A percentile compares a stretch with the other conserved stretches of the same genome.
Evolutionary conservation across 1,140 invertebrate genomes (phyloP).

Genomic region (Notospermus geniculatus): DNA sequence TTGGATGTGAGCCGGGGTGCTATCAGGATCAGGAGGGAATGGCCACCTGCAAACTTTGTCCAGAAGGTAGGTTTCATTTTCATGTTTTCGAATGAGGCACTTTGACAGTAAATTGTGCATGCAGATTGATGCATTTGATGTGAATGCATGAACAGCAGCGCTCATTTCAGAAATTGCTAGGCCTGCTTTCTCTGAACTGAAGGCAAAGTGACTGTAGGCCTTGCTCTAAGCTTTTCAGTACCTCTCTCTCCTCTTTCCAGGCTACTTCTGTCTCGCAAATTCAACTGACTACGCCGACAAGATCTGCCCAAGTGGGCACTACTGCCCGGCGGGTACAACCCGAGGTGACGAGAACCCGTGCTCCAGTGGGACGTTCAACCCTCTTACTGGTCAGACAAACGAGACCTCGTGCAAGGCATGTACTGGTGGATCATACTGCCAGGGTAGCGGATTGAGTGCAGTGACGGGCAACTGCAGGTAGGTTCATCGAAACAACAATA

Average conservation of each 20-base stretch:
- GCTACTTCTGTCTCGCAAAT: constrained; percentile 46
- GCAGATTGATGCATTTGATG: too few relatives aligned
- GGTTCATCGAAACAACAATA: background rate
- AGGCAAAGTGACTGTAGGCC: too few relatives aligned
- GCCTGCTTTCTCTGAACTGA: too few relatives aligned
- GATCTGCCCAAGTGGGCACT: constrained; percentile 43
- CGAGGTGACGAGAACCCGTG: constrained; percentile 34
- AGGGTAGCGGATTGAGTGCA: constrained; percentile 29
- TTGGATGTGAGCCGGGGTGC: constrained; percentile 35
- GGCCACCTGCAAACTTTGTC: constrained; percentile 40
- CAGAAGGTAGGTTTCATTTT: constrained; percentile 37
- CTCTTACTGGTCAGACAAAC: constrained; percentile 29
- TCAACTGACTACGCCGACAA: constrained; percentile 41
- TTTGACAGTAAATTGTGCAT: too few relatives aligned
- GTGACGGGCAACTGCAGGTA: constrained; percentile 48
- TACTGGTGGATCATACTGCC: constrained; percentile 43
- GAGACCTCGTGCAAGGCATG: constrained; percentile 36
- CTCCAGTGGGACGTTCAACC: constrained; percentile 41
- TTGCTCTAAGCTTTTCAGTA: too few relatives aligned
- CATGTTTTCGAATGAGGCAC: too few relatives aligned
- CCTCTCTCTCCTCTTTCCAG: constrained; percentile 24
- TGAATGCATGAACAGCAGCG: too few relatives aligned
- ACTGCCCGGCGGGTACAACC: constrained; percentile 42
- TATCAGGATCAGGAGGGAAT: constrained; percentile 43
- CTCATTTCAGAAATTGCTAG: too few relatives aligned